Evolutionary conservation across 2,888 invertebrate genomes (phyloP).

Genomic region (Dione juno): DNA sequence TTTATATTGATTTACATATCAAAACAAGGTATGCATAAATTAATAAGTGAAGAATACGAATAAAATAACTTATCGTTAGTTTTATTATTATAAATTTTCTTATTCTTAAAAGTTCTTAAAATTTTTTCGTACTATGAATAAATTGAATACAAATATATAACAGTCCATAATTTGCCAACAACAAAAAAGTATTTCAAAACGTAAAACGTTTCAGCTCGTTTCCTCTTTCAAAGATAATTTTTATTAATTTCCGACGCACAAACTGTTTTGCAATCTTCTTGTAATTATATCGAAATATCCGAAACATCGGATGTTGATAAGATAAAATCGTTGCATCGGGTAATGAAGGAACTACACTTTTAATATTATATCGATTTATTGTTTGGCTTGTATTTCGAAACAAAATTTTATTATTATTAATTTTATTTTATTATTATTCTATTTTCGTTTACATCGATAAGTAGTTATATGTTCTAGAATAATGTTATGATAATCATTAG

Average conservation of each 20-base stretch:
- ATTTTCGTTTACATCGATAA: constrained; percentile 2
- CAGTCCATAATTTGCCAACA: background rate
- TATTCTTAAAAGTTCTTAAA: background rate
- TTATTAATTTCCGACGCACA: constrained; percentile 30
- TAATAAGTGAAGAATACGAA: too few species aligned
- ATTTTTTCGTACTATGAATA: background rate
- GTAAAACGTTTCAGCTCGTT: constrained; percentile 9
- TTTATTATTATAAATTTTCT: too few species aligned
- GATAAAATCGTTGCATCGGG: constrained; percentile 26
- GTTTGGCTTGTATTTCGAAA: background rate
- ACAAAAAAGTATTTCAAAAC: background rate
- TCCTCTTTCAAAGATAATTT: constrained; percentile 25
- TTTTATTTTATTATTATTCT: too few species aligned
- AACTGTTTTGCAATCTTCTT: constrained; percentile 11
- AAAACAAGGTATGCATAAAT: too few species aligned
- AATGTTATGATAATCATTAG: too few species aligned
- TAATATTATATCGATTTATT: background rate
- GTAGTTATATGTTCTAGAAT: too few species aligned
- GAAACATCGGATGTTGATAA: constrained; percentile 39
- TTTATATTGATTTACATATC: too few species aligned
- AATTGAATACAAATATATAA: background rate
- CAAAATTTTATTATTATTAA: background rate
- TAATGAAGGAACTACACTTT: constrained; percentile 29
- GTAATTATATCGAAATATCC: constrained; percentile 28
- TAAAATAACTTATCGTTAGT: too few species aligned